Percentiles rank a stretch among this genome's conserved stretches.
Conservation (phyloP, 2,797 vertebrate genomes). For the Zalophus californianus region DNA sequence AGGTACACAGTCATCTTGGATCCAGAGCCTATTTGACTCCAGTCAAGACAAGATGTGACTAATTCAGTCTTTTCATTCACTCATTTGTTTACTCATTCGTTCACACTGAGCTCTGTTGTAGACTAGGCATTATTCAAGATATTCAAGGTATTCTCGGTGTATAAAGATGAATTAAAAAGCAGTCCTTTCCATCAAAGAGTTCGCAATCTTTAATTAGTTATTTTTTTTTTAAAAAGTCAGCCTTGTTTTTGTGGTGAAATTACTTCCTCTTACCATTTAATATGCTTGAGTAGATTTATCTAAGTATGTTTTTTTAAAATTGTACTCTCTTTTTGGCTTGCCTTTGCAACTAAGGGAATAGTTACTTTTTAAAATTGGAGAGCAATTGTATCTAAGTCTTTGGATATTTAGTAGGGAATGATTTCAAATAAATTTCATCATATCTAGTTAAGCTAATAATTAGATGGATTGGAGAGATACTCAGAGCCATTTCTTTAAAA, state of each 20-base stretch:
- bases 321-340: background rate
- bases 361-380: slow-evolving; percentile 22
- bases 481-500: background rate
- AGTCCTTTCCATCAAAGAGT: background rate
- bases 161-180: slow-evolving; percentile 7
- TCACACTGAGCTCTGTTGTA: background rate
- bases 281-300: background rate
- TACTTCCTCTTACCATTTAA: background rate
- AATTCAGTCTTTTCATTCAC: slow-evolving; percentile 1
- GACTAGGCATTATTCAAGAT: background rate
- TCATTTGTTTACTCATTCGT: background rate
- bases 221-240: background rate
- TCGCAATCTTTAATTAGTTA: background rate
- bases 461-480: background rate
- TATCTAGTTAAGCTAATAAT: background rate
- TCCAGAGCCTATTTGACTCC: background rate
- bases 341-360: background rate
- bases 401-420: background rate
- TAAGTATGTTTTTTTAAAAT: background rate
- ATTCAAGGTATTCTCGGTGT: background rate
- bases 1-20: background rate
- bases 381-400: background rate
- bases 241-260: slow-evolving; percentile 14
- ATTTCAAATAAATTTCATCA: slow-evolving; percentile 29
- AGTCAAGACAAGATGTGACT: background rate